These are phyloP conservation scores for Plestiodon gilberti DNA, from an alignment of 2,113 vertebrate species.

Conservation along the genomic window DNA sequence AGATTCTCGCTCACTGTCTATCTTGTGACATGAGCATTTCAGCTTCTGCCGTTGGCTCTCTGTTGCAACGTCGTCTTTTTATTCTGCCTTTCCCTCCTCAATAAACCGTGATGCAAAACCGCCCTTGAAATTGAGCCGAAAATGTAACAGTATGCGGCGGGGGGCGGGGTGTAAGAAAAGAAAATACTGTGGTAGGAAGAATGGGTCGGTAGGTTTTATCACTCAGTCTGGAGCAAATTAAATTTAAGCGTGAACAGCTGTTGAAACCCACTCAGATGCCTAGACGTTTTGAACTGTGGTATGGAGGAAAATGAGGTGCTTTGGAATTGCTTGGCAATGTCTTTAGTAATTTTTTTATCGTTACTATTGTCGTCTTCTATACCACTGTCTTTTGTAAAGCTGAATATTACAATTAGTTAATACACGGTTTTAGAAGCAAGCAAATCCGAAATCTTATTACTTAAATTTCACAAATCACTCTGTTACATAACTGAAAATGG, in stretches of 20 bases:
- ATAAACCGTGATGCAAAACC: neutral
- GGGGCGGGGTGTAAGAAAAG: neutral
- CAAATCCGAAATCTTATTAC: neutral
- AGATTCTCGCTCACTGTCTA: no score
- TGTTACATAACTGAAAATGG: constrained; percentile 51
- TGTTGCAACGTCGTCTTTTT: neutral
- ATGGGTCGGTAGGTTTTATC: neutral
- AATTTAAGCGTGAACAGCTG: fast-evolving
- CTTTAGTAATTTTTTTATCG: neutral
- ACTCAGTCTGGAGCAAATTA: neutral
- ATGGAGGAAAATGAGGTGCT: neutral
- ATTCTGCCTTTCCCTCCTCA: neutral
- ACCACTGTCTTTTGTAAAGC: neutral
- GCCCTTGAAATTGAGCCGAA: neutral
- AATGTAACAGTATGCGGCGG: no score
- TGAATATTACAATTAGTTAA: neutral
- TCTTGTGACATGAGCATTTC: neutral
- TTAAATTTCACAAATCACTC: neutral
- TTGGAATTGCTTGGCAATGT: neutral
- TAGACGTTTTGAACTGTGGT: neutral
- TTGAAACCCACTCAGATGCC: neutral
- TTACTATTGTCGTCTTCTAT: neutral
- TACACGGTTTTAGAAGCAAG: neutral
- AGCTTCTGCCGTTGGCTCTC: no score
- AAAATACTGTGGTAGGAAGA: no score